These are phyloP conservation scores for Lates calcarifer DNA, from an alignment of 2,113 vertebrate species.

Conservation along the genomic window DNA sequence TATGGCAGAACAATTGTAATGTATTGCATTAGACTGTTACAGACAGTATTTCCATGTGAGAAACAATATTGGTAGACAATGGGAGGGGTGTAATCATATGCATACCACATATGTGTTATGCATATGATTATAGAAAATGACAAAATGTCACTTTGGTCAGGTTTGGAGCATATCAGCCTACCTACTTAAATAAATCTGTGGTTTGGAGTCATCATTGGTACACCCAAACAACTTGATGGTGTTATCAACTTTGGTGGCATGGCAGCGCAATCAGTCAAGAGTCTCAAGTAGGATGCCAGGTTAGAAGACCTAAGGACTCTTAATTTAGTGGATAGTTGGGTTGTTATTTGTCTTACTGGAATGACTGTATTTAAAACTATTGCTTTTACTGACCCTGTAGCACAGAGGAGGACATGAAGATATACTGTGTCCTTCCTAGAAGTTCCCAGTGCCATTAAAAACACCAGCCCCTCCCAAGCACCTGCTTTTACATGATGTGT, in stretches of 20 bases:
- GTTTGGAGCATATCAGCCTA: neutral
- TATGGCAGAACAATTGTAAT: too few species aligned
- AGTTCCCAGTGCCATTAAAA: slow-evolving; percentile 1
- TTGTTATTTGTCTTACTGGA: slow-evolving; percentile 11
- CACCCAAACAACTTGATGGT: neutral
- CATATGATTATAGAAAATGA: too few species aligned
- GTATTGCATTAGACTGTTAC: too few species aligned
- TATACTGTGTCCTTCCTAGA: neutral
- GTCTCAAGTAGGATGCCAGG: neutral
- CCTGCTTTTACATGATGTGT: neutral
- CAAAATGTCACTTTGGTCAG: neutral
- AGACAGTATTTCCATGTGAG: too few species aligned
- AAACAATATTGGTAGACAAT: too few species aligned
- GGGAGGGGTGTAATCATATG: too few species aligned
- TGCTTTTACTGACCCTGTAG: neutral
- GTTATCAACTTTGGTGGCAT: neutral
- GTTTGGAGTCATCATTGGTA: too few species aligned
- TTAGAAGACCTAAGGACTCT: neutral
- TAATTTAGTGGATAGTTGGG: slow-evolving; percentile 8
- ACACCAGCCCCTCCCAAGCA: neutral
- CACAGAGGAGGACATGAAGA: neutral
- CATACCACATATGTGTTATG: too few species aligned
- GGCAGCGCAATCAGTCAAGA: neutral
- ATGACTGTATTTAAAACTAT: neutral
- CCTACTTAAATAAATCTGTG: too few species aligned